Conservation (phyloP, 2,888 invertebrate species). For the Cyclophora albipunctata region DNA sequence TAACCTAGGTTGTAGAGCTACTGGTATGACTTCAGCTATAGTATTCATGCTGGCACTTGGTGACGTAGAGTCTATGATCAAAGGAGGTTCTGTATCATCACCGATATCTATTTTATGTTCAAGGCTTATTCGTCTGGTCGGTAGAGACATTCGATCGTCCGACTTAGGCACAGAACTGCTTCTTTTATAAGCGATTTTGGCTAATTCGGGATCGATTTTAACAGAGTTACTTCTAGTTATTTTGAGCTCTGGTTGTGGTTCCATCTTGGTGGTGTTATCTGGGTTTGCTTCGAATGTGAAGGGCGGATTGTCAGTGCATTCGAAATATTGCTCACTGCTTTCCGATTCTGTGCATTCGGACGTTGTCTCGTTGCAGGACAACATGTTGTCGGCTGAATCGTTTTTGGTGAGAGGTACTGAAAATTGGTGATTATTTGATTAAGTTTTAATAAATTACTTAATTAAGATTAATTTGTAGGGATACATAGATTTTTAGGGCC, state of each 20-base stretch:
- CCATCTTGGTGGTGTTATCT: slow-evolving; percentile 44
- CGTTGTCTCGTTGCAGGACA: slow-evolving; percentile 67
- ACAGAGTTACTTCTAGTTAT: slow-evolving; percentile 42
- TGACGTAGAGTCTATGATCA: slow-evolving; percentile 64
- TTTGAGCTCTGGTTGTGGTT: slow-evolving; percentile 41
- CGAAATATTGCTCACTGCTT: slow-evolving; percentile 69
- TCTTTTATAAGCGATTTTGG: slow-evolving; percentile 61
- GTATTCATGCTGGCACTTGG: slow-evolving; percentile 65
- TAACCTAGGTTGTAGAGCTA: slow-evolving; percentile 51
- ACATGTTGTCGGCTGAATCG: slow-evolving; percentile 68
- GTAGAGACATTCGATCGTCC: slow-evolving; percentile 49
- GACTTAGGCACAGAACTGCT: slow-evolving; percentile 64
- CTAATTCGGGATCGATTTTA: slow-evolving; percentile 53
- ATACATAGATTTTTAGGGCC: no score
- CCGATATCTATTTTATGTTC: slow-evolving; percentile 71
- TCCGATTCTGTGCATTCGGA: slow-evolving; percentile 72
- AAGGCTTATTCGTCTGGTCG: slow-evolving; percentile 56
- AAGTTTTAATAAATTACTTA: no score
- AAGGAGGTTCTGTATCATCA: slow-evolving; percentile 67
- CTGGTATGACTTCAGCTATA: slow-evolving; percentile 64
- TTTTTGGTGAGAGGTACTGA: slow-evolving; percentile 63
- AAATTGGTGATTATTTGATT: slow-evolving; percentile 13
- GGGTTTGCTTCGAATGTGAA: slow-evolving; percentile 47
- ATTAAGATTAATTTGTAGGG: no score
- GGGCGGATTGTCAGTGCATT: slow-evolving; percentile 58